Conservation (phyloP, 2,797 vertebrate genomes). For the Parauchenoglanis punctatus region DNA sequence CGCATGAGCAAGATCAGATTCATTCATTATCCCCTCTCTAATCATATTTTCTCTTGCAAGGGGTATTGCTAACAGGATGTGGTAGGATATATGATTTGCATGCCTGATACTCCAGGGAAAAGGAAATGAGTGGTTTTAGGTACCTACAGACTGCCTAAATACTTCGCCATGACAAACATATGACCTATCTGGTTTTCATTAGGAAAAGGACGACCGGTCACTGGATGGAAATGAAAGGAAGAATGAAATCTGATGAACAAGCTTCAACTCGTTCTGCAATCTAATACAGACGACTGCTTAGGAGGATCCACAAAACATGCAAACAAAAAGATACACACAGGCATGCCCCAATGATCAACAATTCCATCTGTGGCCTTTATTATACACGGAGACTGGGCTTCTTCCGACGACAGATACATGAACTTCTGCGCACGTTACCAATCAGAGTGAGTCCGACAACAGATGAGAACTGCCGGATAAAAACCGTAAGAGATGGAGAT, state of each 20-base stretch:
- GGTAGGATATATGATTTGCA: slow-evolving; percentile 7
- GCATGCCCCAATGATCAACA: not conserved
- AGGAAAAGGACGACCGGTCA: slow-evolving; percentile 8
- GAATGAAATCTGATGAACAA: not conserved
- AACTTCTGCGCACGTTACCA: not conserved
- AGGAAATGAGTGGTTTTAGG: slow-evolving; percentile 38
- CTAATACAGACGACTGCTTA: not conserved
- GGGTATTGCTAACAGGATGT: slow-evolving; percentile 30
- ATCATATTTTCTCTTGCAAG: not conserved
- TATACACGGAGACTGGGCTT: not conserved
- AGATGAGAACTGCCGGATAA: not conserved
- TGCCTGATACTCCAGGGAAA: slow-evolving; percentile 18
- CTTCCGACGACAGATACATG: not conserved
- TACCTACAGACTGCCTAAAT: slow-evolving; percentile 22
- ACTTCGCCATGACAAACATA: slow-evolving; percentile 25
- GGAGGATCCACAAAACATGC: not conserved
- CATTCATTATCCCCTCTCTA: not conserved
- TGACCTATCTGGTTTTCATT: slow-evolving; percentile 22
- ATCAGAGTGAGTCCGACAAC: too few species aligned
- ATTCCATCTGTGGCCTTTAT: not conserved
- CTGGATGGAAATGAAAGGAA: not conserved
- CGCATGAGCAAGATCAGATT: slow-evolving; percentile 26
- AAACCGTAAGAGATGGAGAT: not conserved
- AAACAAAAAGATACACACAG: not conserved
- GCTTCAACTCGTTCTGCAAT: not conserved